Evolutionary conservation across 2,888 invertebrate genomes (phyloP).

Genomic region (Laspeyria flexula): DNA sequence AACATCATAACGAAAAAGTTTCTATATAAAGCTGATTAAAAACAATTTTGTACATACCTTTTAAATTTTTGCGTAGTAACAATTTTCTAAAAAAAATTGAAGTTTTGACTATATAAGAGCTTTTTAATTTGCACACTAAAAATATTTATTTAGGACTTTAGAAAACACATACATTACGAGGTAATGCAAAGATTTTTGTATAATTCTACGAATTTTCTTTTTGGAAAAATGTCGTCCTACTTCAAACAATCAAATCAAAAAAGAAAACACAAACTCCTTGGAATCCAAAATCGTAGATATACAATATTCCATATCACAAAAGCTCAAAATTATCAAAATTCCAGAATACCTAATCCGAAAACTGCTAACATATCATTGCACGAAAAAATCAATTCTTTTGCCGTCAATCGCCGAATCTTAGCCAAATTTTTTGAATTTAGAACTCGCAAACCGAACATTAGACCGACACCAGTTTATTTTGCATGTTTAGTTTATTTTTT

Average conservation of each 20-base stretch:
- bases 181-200: too few relatives aligned
- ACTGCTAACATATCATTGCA: slow-evolving; percentile 46
- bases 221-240: not conserved
- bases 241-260: not conserved
- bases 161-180: too few relatives aligned
- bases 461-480: slow-evolving; percentile 42
- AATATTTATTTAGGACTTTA: too few relatives aligned
- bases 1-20: too few relatives aligned
- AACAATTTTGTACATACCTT: too few relatives aligned
- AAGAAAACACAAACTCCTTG: not conserved
- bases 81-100: too few relatives aligned
- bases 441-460: slow-evolving; percentile 13
- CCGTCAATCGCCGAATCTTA: slow-evolving; percentile 48
- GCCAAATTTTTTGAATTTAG: slow-evolving; percentile 12
- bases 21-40: too few relatives aligned
- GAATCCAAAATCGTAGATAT: not conserved
- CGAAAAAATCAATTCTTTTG: slow-evolving; percentile 73
- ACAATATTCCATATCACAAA: not conserved
- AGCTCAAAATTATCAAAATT: not conserved
- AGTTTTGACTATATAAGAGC: too few relatives aligned
- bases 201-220: too few relatives aligned
- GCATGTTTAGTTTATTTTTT: slow-evolving; percentile 21
- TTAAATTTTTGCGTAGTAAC: too few relatives aligned
- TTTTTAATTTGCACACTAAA: too few relatives aligned
- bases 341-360: slow-evolving; percentile 40